Percentiles rank a stretch among this genome's conserved stretches.
Conservation (phyloP, 2,113 vertebrate species). For the Caretta caretta region DNA sequence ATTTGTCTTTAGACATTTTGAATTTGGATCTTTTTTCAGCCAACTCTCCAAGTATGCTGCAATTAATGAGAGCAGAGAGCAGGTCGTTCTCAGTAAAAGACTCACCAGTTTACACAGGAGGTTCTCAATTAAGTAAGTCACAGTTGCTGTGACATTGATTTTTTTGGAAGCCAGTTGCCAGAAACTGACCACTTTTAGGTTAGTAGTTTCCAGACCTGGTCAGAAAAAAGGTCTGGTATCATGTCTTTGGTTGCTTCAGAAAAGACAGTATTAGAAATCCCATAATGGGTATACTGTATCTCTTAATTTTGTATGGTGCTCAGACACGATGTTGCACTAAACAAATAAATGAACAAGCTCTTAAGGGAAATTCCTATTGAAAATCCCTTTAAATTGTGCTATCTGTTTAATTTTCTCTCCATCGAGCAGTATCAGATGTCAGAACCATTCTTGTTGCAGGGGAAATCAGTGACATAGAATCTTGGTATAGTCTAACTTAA, state of each 20-base stretch:
- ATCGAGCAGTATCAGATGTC: not conserved
- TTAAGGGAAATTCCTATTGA: not conserved
- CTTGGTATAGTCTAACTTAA: not conserved
- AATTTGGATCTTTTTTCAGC: constrained; percentile 24
- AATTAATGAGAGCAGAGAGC: constrained; percentile 54
- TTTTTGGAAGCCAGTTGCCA: not conserved
- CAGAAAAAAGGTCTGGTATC: rapidly evolving
- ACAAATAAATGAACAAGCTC: not conserved
- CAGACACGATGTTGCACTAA: not conserved
- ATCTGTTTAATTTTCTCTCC: not conserved
- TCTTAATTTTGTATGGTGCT: not conserved
- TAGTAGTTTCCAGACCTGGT: rapidly evolving
- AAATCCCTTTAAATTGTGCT: not conserved
- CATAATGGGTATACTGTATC: not conserved
- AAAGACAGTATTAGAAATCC: too few species aligned
- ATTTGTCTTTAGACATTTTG: constrained; percentile 59
- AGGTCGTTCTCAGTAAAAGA: constrained; percentile 13
- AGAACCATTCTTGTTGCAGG: not conserved
- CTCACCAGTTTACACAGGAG: not conserved
- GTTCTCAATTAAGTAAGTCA: constrained; percentile 7
- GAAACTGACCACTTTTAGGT: not conserved
- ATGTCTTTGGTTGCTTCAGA: not conserved
- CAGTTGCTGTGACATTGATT: not conserved
- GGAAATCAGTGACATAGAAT: not conserved
- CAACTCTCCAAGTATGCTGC: constrained; percentile 42